Conservation (phyloP, 2,113 vertebrate genomes). For the Psittacara wagleri region DNA sequence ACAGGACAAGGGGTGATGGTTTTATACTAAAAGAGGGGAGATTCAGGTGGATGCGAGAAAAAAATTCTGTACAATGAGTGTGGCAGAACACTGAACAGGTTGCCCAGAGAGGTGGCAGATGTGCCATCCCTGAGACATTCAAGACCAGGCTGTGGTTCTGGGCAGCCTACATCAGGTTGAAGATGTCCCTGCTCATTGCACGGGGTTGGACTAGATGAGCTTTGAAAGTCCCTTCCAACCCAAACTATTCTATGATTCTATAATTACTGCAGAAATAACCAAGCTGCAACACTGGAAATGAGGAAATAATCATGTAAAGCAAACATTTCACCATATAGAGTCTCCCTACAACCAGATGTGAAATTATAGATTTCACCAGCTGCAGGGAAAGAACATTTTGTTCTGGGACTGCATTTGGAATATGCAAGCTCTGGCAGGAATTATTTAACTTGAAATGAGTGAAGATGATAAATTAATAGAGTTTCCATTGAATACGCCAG, state of each 20-base stretch:
- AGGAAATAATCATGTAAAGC: neutral
- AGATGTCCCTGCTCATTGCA: neutral
- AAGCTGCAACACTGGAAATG: neutral
- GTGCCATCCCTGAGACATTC: neutral
- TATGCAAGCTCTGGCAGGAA: conserved; percentile 8
- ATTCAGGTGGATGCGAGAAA: neutral
- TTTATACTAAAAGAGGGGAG: neutral
- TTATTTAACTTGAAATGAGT: conserved; percentile 6
- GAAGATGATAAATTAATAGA: conserved; percentile 52
- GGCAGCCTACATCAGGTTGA: neutral
- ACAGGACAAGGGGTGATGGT: neutral
- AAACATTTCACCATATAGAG: neutral
- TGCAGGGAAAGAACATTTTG: conserved; percentile 46
- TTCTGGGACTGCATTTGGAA: conserved; percentile 11
- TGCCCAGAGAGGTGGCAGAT: neutral
- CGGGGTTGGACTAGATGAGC: neutral
- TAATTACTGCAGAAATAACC: neutral
- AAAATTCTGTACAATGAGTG: neutral
- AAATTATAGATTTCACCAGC: conserved; percentile 23
- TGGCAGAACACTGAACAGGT: neutral
- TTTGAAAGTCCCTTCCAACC: neutral
- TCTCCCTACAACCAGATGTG: conserved; percentile 2
- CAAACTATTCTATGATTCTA: neutral
- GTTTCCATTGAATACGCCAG: conserved; percentile 39
- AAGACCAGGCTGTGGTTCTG: neutral